A percentile compares a stretch with the other conserved stretches of the same genome.
Evolutionary conservation across 2,888 invertebrate species (phyloP).

Genomic region (Oscheius sp.): DNA sequence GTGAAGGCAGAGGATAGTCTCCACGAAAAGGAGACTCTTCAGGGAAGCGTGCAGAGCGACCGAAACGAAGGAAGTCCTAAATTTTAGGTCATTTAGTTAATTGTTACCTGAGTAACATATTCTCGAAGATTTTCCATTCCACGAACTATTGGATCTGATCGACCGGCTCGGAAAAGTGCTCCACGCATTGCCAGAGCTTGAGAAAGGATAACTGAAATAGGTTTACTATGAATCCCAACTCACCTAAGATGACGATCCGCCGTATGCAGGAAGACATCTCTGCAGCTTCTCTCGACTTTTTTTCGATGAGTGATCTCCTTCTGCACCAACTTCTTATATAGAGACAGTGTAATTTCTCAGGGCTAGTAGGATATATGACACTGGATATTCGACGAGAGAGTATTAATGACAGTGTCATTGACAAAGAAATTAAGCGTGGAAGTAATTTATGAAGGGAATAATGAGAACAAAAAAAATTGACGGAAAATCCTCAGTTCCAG

Average conservation of each 20-base stretch:
- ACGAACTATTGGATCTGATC: conserved; percentile 35
- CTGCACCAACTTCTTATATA: too few species aligned
- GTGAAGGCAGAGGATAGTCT: background rate
- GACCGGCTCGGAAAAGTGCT: conserved; percentile 60
- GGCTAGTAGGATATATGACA: too few species aligned
- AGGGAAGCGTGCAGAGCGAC: background rate
- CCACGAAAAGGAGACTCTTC: background rate
- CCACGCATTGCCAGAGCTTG: conserved; percentile 39
- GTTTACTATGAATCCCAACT: background rate
- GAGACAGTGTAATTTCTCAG: too few species aligned
- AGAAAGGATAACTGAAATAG: background rate
- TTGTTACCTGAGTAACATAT: conserved; percentile 4
- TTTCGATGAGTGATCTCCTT: too few species aligned
- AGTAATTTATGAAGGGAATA: too few species aligned
- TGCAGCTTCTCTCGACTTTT: too few species aligned
- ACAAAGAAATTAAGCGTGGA: too few species aligned
- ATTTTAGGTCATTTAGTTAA: background rate
- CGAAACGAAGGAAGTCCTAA: conserved; percentile 28
- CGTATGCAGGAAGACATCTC: too few species aligned
- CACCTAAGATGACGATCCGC: background rate
- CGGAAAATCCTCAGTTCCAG: too few species aligned
- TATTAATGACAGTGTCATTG: too few species aligned
- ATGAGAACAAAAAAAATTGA: too few species aligned
- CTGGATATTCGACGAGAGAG: too few species aligned
- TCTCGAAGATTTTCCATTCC: conserved; percentile 19